Base-by-base conservation (phyloP, 2,888 invertebrate genomes). In the Eumerus sabulonum region DNA sequence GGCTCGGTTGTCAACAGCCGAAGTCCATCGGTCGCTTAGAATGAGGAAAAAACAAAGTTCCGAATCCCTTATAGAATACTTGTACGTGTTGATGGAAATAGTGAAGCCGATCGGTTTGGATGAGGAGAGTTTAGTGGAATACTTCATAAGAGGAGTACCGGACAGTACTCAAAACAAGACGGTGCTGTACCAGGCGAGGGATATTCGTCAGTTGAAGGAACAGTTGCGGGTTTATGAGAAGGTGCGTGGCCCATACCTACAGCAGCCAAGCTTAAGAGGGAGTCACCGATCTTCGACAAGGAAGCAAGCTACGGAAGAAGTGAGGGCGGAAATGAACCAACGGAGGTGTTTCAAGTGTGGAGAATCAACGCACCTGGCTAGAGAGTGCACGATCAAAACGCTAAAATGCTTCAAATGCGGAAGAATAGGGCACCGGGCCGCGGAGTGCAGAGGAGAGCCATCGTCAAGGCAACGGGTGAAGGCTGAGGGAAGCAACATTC, bases 11-110 rank as follows among this genome's bases (percentile, higher is more conserved):
- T 62, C 82, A 3, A 38, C 76, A 0, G 64, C 70, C 1, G 76
- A 82, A 3, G 47, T 82, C 2, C 76, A 82, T 48, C 67, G 73
- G 9, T 44, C 18, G 36, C 40, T 82, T 12, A 17, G 66, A 9
- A 77, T 48, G 19, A 54, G 82, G 9, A 67, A 53, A 16, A 82
- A 81, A n/a, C 38, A 48, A 9, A 27, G 13, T 1, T 42, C 18
- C 7, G 81, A 82, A 44, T 63, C 64, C 2, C 7, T 27, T 4
- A 2, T 2, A 7, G 27, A 27, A 50, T 82, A 79, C 19, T 19
- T 82, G n/a, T 82, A 82, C 27, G 14, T 16, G 1, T 16, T 79
- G 27, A 27, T 27, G 27, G 27, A 27, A 7, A 4, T 27, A 7
- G 27, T 2, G 3, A 27, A 27, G 7, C 9, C 63, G 0, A 63